A percentile compares a stretch with the other conserved stretches of the same genome.
Conservation (phyloP, 2,113 vertebrate species). For the Zapornia atra region DNA sequence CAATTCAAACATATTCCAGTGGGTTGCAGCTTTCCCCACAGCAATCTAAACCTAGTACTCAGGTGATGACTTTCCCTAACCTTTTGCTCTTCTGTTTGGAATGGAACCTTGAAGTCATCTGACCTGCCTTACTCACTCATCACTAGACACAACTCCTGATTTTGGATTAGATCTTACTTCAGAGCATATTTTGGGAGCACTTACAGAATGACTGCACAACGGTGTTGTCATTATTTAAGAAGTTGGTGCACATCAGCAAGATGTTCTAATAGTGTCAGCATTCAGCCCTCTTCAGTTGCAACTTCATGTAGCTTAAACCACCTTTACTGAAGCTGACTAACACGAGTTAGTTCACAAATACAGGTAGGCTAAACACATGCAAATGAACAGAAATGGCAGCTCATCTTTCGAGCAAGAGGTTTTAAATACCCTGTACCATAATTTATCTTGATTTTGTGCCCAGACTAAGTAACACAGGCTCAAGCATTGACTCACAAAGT, state of each 20-base stretch:
- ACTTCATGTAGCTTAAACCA: neutral
- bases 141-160: neutral
- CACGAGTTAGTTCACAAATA: neutral
- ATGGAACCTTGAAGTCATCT: neutral
- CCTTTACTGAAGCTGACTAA: neutral
- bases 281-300: neutral
- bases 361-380: neutral
- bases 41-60: neutral
- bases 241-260: neutral
- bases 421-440: neutral
- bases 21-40: neutral
- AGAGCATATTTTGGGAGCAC: neutral
- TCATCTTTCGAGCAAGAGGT: neutral
- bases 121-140: neutral
- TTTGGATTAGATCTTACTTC: neutral
- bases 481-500: neutral
- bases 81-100: neutral
- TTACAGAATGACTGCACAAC: neutral
- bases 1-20: neutral
- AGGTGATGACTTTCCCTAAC: neutral
- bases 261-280: neutral
- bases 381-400: neutral
- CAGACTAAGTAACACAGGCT: neutral
- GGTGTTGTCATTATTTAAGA: neutral
- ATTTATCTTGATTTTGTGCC: neutral